Conservation (phyloP, 1,140 invertebrate species). For the Atopsyche davidsoni region DNA sequence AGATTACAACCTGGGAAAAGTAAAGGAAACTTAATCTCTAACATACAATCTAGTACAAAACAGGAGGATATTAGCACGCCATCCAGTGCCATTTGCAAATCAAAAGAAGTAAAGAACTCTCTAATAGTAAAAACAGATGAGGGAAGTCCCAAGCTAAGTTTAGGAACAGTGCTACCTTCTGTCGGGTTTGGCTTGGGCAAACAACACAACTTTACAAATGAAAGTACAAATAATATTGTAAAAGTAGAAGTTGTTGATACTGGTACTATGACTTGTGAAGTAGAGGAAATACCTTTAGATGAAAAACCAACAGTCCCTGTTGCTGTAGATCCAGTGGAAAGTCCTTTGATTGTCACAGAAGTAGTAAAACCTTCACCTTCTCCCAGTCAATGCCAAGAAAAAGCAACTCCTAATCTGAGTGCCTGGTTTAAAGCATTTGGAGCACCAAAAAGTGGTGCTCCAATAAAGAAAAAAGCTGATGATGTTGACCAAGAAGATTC, state of each 20-base stretch:
- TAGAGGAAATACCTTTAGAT: conserved; percentile 9
- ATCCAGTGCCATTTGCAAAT: conserved; percentile 40
- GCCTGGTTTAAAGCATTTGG: conserved; percentile 90
- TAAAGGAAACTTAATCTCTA: conserved; percentile 71
- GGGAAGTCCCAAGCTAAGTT: conserved; percentile 67
- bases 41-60: conserved; percentile 44
- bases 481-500: conserved; percentile 38
- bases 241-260: conserved; percentile 30
- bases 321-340: conserved; percentile 41
- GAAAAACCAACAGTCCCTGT: conserved; percentile 32
- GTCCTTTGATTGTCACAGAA: conserved; percentile 40
- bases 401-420: conserved; percentile 77
- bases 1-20: conserved; percentile 76
- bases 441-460: conserved; percentile 56
- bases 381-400: conserved; percentile 47
- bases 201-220: conserved; percentile 52
- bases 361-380: conserved; percentile 31
- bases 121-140: conserved; percentile 51
- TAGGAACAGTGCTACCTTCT: conserved; percentile 71
- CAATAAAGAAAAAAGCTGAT: conserved; percentile 43
- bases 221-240: conserved; percentile 2
- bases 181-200: conserved; percentile 54
- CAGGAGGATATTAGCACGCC: conserved; percentile 43
- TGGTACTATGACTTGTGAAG: conserved; percentile 31
- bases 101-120: conserved; percentile 50